Base-by-base conservation (phyloP, 2,888 invertebrate genomes). In the Acronicta psi region DNA sequence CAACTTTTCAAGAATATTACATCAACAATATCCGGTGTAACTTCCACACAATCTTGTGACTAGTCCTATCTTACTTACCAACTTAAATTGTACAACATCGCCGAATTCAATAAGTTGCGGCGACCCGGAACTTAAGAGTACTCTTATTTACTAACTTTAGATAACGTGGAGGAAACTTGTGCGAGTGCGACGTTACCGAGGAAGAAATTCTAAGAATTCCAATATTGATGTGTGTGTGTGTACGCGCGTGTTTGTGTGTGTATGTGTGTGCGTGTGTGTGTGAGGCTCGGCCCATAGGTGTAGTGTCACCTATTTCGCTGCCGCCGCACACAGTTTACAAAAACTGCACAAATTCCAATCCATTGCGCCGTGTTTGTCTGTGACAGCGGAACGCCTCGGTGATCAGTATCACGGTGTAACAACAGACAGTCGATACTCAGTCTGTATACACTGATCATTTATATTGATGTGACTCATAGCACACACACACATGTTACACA, bases 131-230 rank as follows among this genome's bases (percentile, higher is more conserved):
- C 37, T 3, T 50, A 17, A 31, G 29, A 7, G 10, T 46, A 38
- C 45, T 63, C 34, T 36, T 57, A 57, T 42, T 65, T 29, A 65
- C 16, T 45, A 44, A 62, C 44, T 62, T 54, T 50, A 50, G 36
- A 37, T 36, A 55, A 16, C 29, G 14, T 5, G 16, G 17, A 18
- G 6, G 6, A 43, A 51, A 51, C 29, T 65, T 43, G 16, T 31
- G 31, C 45, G n/a, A 18, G 16, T 31, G 31, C 45, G n/a, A 18
- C 25, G 17, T 29, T 10, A 37, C 37, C 11, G 7, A 38, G 20
- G 34, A 40, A 38, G 23, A 14, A 29, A 25, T 25, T 43, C 31
- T 29, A 29, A 8, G 34, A 37, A n/a, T n/a, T 10, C 1, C 16
- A 7, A 11, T 16, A 16, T 3, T 5, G 10, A 29, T 5, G 18